Percentiles rank a stretch among this genome's conserved stretches.
Conservation (phyloP, 2,888 invertebrate species). For the Drosophila aldrichi region DNA sequence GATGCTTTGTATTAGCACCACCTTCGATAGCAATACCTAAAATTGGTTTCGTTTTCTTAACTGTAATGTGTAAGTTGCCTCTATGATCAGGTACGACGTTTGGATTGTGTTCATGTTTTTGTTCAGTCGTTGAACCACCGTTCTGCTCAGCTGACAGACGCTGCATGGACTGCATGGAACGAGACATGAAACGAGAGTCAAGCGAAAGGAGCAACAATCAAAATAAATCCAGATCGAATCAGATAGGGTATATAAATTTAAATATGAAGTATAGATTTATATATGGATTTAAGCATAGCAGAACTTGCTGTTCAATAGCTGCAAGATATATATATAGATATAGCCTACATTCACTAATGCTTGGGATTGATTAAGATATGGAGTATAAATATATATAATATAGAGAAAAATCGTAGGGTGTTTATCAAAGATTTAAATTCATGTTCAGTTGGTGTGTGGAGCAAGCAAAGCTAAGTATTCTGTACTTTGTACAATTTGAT, state of each 20-base stretch:
- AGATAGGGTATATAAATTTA: background rate
- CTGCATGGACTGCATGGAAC: slow-evolving; percentile 88
- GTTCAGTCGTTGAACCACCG: slow-evolving; percentile 86
- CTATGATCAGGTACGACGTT: slow-evolving; percentile 93
- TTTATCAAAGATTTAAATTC: slow-evolving; percentile 25
- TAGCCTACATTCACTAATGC: slow-evolving; percentile 48
- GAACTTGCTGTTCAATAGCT: slow-evolving; percentile 8
- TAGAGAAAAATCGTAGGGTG: slow-evolving; percentile 32
- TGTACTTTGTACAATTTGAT: slow-evolving; percentile 44
- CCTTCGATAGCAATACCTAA: slow-evolving; percentile 99
- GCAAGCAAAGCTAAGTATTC: slow-evolving; percentile 56
- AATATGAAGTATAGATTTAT: background rate
- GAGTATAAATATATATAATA: background rate
- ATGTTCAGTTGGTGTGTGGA: slow-evolving; percentile 19
- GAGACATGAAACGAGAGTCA: slow-evolving; percentile 52
- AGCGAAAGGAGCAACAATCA: slow-evolving; percentile 24
- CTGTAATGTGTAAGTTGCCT: slow-evolving; percentile 94
- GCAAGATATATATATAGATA: slow-evolving; percentile 14
- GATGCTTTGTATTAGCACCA: slow-evolving; percentile 97
- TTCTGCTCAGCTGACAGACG: slow-evolving; percentile 88
- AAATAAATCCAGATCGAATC: background rate
- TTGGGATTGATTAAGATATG: slow-evolving; percentile 19
- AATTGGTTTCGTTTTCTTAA: slow-evolving; percentile 97
- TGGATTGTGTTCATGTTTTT: slow-evolving; percentile 86
- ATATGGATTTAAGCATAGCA: slow-evolving; percentile 5